Evolutionary conservation across 2,113 vertebrate genomes (phyloP).

Genomic region (sheep (Ovis aries)): DNA sequence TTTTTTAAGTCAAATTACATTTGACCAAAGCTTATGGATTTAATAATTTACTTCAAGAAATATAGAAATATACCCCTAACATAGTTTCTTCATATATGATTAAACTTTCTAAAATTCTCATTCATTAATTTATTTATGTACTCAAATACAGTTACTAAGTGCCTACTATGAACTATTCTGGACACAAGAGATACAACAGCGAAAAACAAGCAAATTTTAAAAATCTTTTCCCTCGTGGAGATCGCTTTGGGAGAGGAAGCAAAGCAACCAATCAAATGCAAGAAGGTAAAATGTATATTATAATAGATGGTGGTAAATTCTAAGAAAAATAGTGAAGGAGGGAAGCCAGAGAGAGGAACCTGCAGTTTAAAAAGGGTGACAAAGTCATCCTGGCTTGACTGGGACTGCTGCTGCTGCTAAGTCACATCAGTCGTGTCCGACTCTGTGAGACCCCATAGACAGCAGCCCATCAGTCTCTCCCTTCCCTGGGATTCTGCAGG

Average conservation of each 20-base stretch:
- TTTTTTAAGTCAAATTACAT: conserved; percentile 14
- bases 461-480: too few species aligned
- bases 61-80: neutral
- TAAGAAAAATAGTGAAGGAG: neutral
- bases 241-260: neutral
- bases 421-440: too few species aligned
- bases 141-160: neutral
- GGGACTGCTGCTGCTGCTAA: neutral
- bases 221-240: neutral
- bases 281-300: neutral
- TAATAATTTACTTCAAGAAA: neutral
- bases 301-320: neutral
- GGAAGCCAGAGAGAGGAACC: neutral
- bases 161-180: neutral
- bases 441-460: too few species aligned
- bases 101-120: neutral
- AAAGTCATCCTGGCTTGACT: neutral
- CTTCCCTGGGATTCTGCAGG: too few species aligned
- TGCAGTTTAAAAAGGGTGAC: neutral
- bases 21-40: neutral
- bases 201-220: neutral
- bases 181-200: neutral
- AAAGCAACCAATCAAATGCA: neutral
- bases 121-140: neutral
- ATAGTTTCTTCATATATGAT: neutral